Evolutionary conservation across 2,888 invertebrate genomes (phyloP).

Genomic region (Tiphia femorata): DNA sequence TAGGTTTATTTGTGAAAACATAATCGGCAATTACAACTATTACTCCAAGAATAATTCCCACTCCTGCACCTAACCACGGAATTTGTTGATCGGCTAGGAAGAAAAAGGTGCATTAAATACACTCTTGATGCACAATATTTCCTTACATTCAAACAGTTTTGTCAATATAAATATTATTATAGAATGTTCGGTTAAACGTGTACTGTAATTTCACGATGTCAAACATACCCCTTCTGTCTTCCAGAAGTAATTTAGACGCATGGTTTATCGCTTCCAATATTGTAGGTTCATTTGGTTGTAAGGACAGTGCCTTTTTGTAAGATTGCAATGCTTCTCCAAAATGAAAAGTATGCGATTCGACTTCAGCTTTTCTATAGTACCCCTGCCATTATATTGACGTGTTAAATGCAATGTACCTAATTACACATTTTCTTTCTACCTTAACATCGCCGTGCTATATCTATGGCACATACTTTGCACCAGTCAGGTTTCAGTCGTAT

Average conservation of each 20-base stretch:
- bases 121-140: no score
- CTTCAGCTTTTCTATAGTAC: conserved; percentile 80
- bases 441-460: neutral
- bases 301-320: conserved; percentile 77
- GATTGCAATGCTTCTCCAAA: conserved; percentile 78
- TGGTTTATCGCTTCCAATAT: conserved; percentile 75
- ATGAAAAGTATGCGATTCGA: conserved; percentile 77
- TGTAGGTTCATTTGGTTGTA: conserved; percentile 77
- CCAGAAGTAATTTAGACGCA: conserved; percentile 73
- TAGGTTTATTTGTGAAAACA: conserved; percentile 76
- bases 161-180: neutral
- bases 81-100: conserved; percentile 76
- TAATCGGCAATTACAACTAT: conserved; percentile 79
- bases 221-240: conserved; percentile 75
- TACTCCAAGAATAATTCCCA: conserved; percentile 80
- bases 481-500: conserved; percentile 82
- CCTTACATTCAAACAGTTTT: neutral
- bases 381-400: conserved; percentile 70
- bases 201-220: no score
- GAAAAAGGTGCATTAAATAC: neutral
- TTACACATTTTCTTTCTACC: neutral
- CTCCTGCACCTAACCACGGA: conserved; percentile 82
- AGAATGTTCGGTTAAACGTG: no score
- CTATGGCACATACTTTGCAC: conserved; percentile 76
- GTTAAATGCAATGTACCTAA: neutral